Conservation (phyloP, 2,113 vertebrate species). For the Pygoscelis adeliae region DNA sequence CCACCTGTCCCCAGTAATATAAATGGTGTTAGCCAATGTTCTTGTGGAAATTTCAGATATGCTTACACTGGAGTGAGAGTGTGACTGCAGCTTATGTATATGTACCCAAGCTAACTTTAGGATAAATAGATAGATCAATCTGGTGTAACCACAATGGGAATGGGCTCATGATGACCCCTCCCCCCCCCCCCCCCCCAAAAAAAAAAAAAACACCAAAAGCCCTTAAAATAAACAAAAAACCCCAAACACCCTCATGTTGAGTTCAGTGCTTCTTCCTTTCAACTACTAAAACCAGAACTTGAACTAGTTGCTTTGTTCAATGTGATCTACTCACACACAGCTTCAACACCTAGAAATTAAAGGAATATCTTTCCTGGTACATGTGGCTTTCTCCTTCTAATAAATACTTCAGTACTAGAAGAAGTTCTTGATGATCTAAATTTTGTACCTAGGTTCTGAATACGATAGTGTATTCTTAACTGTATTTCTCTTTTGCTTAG, state of each 20-base stretch:
- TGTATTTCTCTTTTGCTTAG: neutral
- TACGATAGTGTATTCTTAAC: neutral
- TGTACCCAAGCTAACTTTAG: neutral
- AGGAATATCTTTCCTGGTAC: neutral
- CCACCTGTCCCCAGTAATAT: neutral
- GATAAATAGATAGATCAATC: neutral
- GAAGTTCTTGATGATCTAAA: neutral
- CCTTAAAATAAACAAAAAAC: neutral
- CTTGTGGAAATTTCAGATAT: neutral
- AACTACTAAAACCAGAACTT: neutral
- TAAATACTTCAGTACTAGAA: neutral
- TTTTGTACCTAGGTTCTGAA: neutral
- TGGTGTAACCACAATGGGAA: neutral
- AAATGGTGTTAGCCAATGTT: neutral
- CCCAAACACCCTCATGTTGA: neutral
- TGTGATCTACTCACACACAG: neutral
- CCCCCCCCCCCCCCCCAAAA: too few species aligned
- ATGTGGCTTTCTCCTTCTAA: neutral
- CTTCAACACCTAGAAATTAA: neutral
- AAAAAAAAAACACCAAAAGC: too few species aligned
- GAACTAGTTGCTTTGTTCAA: neutral
- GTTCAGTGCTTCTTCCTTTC: neutral
- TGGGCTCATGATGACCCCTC: neutral
- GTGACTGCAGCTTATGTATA: neutral
- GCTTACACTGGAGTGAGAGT: neutral